Conservation (phyloP, 2,113 vertebrate species). For the Passer domesticus region DNA sequence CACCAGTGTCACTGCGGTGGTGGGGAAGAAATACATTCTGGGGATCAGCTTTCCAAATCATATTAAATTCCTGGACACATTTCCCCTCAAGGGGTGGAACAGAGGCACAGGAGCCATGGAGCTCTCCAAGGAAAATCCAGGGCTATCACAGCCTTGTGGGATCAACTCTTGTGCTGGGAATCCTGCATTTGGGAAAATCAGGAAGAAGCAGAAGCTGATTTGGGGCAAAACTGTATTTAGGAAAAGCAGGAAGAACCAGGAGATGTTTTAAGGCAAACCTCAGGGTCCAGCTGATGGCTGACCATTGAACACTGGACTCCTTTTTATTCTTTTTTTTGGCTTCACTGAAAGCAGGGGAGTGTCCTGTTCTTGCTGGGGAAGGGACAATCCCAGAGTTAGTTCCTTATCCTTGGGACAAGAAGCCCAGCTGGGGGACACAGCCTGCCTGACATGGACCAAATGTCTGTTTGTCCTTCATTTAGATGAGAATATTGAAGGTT, state of each 20-base stretch:
- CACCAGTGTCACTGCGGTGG: neutral
- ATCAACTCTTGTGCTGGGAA: neutral
- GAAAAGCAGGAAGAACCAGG: neutral
- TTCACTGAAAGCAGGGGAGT: neutral
- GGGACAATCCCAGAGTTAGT: neutral
- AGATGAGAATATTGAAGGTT: neutral
- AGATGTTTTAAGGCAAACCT: neutral
- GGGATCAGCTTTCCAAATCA: slow-evolving; percentile 3
- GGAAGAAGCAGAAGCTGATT: neutral
- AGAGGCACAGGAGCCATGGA: neutral
- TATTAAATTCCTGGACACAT: neutral
- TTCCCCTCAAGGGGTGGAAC: neutral
- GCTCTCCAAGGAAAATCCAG: neutral
- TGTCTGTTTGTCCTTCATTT: neutral
- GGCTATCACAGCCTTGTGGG: neutral
- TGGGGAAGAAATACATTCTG: neutral
- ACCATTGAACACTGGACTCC: fast-evolving
- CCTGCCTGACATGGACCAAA: neutral
- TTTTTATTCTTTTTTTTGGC: neutral
- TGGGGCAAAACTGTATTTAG: neutral
- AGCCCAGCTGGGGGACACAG: neutral
- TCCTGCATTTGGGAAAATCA: neutral
- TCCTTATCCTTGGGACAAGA: neutral
- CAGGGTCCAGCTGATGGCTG: neutral
- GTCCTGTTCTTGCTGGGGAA: neutral